Percentiles rank a stretch among this genome's conserved stretches.
Evolutionary conservation across 2,888 invertebrate species (phyloP).

Genomic region (Tubiluchus corallicola): DNA sequence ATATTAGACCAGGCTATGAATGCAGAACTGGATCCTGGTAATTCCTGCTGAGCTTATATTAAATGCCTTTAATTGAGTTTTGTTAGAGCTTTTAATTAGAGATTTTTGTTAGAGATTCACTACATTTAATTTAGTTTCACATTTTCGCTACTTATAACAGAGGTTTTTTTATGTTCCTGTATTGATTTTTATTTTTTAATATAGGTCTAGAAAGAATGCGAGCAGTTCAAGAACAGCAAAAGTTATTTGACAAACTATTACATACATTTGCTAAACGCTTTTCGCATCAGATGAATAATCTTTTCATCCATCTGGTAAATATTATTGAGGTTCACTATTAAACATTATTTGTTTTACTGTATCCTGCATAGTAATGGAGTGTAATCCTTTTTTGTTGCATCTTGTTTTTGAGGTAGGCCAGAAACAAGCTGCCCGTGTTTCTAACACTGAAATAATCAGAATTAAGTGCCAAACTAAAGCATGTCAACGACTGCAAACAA

Average conservation of each 20-base stretch:
- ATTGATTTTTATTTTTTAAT: neutral
- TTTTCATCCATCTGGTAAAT: constrained; percentile 70
- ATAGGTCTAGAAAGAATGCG: constrained; percentile 34
- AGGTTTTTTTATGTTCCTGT: neutral
- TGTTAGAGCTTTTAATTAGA: too few relatives aligned
- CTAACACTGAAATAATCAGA: too few relatives aligned
- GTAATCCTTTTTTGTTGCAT: constrained; percentile 9
- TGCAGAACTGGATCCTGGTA: constrained; percentile 28
- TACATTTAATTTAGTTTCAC: neutral
- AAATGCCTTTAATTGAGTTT: neutral
- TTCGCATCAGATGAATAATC: constrained; percentile 74
- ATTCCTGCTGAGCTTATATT: constrained; percentile 10
- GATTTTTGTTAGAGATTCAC: too few relatives aligned
- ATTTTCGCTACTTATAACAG: neutral
- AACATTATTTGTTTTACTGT: constrained; percentile 30
- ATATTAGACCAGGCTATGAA: constrained; percentile 54
- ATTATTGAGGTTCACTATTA: constrained; percentile 12
- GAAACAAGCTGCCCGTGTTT: too few relatives aligned
- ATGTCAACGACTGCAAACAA: too few relatives aligned
- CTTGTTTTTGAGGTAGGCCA: too few relatives aligned
- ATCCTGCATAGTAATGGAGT: constrained; percentile 11
- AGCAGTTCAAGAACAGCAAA: constrained; percentile 60
- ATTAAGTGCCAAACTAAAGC: too few relatives aligned
- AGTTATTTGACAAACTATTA: constrained; percentile 53
- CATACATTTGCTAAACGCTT: constrained; percentile 61